Base-by-base conservation (phyloP, 1,140 invertebrate species). In the Galleria mellonella region DNA sequence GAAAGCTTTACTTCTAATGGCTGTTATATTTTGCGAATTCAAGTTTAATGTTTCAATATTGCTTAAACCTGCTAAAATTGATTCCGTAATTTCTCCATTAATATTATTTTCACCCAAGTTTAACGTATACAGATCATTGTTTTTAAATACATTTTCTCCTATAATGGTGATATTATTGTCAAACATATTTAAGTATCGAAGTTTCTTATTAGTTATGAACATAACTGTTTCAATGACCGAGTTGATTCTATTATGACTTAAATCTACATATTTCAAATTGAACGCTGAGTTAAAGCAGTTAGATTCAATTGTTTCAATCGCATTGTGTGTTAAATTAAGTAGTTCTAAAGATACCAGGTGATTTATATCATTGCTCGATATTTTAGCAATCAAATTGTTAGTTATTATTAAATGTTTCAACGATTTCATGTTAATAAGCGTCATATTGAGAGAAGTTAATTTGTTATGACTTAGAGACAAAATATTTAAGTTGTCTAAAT, bases 51-150 rank as follows among this genome's bases (percentile, higher is more conserved):
- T 32, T 15, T 27, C 48, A 15, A 81, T 33, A 15, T 55, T 51
- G 32, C 47, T 31, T 10, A 81, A 52, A 0, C 73, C 76, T 11
- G 29, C 23, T 29, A 81, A 77, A 10, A 62, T 77, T 17, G 47
- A 43, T 13, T 54, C 38, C 11, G 43, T 51, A 32, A 83, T 69
- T 17, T 55, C 42, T 1, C 62, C 62, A 17, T 50, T 53, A 33
- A 83, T 47, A 32, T 59, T 55, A 42, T 79, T 79, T 28, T 62
- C 65, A 37, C 65, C 37, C n/a, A 79, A 53, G 50, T 69, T 72
- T 31, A 83, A 10, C 2, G 30, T 31, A 10, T 32, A 30, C n/a
- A 79, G 28, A 11, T 15, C 27, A 55, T 54, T 68, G 47, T 72
- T 55, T 30, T 60, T 45, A 47, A 83, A 79, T 10, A 51, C 40